phyloP scores from a whole-genome alignment of 2,113 vertebrate species.

The Psilopogon haemacephalus region DNA sequence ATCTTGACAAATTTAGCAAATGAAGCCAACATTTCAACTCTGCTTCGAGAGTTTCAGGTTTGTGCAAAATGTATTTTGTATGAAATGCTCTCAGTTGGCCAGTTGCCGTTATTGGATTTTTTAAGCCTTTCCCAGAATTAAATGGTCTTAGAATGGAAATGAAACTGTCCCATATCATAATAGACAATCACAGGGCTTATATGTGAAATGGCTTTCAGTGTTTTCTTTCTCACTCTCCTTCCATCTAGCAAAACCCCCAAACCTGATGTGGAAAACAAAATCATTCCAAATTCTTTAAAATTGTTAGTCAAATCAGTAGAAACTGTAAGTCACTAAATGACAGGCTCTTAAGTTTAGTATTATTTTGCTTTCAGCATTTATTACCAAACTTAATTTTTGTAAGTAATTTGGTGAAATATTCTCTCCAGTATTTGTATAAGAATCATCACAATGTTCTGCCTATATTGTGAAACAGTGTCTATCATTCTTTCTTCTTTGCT shows the following conservation, averaged over 20 bases:
- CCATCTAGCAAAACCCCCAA: background rate
- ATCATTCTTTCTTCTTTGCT: constrained; percentile 3
- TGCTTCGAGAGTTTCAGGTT: constrained; percentile 97
- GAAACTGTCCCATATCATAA: background rate
- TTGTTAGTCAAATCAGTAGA: background rate
- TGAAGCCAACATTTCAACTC: constrained; percentile 94
- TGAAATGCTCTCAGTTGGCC: background rate
- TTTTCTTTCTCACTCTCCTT: background rate
- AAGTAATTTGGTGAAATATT: background rate
- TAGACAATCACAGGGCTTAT: background rate
- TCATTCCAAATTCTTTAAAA: background rate
- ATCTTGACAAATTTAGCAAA: constrained; percentile 96
- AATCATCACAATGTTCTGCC: background rate
- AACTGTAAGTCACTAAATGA: background rate
- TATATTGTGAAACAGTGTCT: background rate
- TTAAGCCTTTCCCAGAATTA: background rate
- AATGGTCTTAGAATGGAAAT: background rate
- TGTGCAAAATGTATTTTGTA: constrained; percentile 9
- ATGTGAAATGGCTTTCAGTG: background rate
- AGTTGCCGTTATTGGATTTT: background rate
- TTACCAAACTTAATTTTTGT: background rate
- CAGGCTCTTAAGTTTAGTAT: background rate
- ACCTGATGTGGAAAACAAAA: background rate
- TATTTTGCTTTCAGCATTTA: background rate
- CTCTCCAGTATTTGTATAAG: background rate